Conservation (phyloP, 1,140 invertebrate species). For the Drosophila lacertosa region DNA sequence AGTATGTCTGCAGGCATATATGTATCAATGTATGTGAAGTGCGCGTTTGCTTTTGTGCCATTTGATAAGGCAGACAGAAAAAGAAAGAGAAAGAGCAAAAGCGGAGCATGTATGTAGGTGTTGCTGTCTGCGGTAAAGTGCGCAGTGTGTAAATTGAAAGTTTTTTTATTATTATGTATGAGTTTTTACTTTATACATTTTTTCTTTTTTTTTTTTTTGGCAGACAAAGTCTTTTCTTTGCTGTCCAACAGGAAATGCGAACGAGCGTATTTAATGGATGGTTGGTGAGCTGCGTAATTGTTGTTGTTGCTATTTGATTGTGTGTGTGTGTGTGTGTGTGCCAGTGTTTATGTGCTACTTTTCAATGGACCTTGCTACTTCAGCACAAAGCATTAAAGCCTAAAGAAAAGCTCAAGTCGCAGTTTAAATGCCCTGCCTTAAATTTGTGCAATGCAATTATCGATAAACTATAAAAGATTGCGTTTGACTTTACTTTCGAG, state of each 20-base stretch:
- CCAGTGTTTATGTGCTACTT: conserved; percentile 50
- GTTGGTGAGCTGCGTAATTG: conserved; percentile 41
- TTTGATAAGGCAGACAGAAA: conserved; percentile 53
- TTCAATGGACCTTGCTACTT: conserved; percentile 52
- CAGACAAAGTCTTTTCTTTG: conserved; percentile 64
- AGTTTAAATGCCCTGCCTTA: conserved; percentile 7
- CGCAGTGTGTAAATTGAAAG: conserved; percentile 59
- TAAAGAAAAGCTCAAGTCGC: conserved; percentile 13
- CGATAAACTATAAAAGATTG: not conserved
- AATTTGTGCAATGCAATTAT: not conserved
- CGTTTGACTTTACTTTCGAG: not conserved
- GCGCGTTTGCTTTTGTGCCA: conserved; percentile 23
- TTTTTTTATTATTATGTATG: conserved; percentile 54
- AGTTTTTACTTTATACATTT: conserved; percentile 28
- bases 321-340: conserved; percentile 21
- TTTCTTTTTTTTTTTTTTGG: conserved; percentile 51
- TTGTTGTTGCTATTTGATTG: conserved; percentile 28
- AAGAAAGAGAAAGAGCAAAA: conserved; percentile 30
- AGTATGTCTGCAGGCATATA: not conserved
- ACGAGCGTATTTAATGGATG: conserved; percentile 71
- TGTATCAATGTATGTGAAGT: conserved; percentile 10
- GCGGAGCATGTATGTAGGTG: conserved; percentile 27
- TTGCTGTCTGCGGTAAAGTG: conserved; percentile 24
- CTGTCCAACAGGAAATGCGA: conserved; percentile 76
- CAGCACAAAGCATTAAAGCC: conserved; percentile 10